These are phyloP conservation scores for Willowsia nigromaculata DNA, from an alignment of 2,888 invertebrate species.

Conservation along the genomic window DNA sequence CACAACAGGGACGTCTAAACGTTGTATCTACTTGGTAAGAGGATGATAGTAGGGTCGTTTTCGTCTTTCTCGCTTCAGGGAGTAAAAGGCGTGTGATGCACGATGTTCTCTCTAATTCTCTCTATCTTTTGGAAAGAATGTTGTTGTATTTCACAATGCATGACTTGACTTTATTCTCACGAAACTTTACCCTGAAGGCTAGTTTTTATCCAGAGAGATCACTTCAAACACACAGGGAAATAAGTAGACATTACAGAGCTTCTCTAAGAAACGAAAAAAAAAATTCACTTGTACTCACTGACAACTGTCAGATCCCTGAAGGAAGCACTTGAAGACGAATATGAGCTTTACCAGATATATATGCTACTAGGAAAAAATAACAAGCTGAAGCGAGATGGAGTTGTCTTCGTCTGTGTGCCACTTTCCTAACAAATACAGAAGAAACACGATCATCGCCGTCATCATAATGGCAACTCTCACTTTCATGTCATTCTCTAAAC, in stretches of 20 bases:
- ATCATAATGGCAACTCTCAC: slow-evolving; percentile 37
- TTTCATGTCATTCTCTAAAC: slow-evolving; percentile 32
- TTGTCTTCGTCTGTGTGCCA: background rate
- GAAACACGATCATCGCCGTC: slow-evolving; percentile 26
- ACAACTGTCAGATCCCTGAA: slow-evolving; percentile 50
- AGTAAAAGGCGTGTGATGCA: slow-evolving; percentile 30
- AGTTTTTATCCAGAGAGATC: slow-evolving; percentile 31
- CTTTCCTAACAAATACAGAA: slow-evolving; percentile 6
- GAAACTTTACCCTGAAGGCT: slow-evolving; percentile 44
- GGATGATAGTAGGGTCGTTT: slow-evolving; percentile 22
- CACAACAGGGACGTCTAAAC: slow-evolving; percentile 1
- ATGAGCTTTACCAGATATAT: slow-evolving; percentile 19
- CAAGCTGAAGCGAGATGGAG: background rate
- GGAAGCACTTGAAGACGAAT: slow-evolving; percentile 14
- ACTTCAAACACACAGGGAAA: slow-evolving; percentile 14
- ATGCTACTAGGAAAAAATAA: slow-evolving; percentile 30
- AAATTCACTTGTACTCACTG: slow-evolving; percentile 29
- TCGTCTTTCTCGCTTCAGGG: slow-evolving; percentile 34
- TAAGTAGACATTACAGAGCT: background rate
- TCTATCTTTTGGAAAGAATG: background rate
- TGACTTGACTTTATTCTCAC: slow-evolving; percentile 24
- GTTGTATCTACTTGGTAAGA: background rate
- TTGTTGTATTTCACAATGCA: slow-evolving; percentile 39
- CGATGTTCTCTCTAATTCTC: slow-evolving; percentile 10
- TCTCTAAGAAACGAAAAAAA: background rate